These are phyloP conservation scores for Miltochrista miniata DNA, from an alignment of 2,888 invertebrate genomes.

Conservation along the genomic window DNA sequence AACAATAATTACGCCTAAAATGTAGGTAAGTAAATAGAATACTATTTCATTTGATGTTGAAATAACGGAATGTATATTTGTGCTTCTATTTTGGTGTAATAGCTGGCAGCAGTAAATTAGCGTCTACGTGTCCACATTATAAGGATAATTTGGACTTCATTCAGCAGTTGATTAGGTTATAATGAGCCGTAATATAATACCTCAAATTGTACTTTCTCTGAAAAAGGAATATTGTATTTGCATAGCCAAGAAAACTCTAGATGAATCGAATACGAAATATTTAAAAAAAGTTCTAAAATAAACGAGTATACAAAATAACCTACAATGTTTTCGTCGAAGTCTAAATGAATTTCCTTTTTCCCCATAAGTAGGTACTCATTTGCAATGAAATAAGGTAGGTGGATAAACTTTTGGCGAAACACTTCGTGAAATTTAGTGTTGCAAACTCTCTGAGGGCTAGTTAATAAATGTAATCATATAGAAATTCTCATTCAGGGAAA, in stretches of 20 bases:
- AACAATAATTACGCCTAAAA: constrained; percentile 44
- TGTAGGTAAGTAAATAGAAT: constrained; percentile 25
- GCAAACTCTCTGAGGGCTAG: constrained; percentile 40
- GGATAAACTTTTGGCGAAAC: constrained; percentile 28
- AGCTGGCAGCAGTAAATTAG: too few species aligned
- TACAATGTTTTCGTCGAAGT: too few species aligned
- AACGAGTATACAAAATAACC: too few species aligned
- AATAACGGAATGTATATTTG: constrained; percentile 24
- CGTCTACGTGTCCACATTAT: background rate
- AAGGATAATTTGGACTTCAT: background rate
- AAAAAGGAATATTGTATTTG: too few species aligned
- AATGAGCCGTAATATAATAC: too few species aligned
- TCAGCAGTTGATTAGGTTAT: background rate
- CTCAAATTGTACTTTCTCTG: too few species aligned
- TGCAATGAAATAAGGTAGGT: constrained; percentile 28
- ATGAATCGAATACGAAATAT: too few species aligned
- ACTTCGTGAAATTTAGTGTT: constrained; percentile 41
- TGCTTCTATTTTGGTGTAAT: constrained; percentile 19
- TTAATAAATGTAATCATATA: constrained; percentile 45
- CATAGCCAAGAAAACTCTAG: too few species aligned
- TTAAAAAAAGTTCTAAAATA: too few species aligned
- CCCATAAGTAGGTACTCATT: constrained; percentile 19
- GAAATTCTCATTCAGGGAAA: constrained; percentile 30
- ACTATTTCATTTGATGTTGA: constrained; percentile 19
- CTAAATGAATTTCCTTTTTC: constrained; percentile 16